A percentile compares a stretch with the other conserved stretches of the same genome.
phyloP scores from a whole-genome alignment of 2,888 invertebrate species.

The Cephus spinipes region DNA sequence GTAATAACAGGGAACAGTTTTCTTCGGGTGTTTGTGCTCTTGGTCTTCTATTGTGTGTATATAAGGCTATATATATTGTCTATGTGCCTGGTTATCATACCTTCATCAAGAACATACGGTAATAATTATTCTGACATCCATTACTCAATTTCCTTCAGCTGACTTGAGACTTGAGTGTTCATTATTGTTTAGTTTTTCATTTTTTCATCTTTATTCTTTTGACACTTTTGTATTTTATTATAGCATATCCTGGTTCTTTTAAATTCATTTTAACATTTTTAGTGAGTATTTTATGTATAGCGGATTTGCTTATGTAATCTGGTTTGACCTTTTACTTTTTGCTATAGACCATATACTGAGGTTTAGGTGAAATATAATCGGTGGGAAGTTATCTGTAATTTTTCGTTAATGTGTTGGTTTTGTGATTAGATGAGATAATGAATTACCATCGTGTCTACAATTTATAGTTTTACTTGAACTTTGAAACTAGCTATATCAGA shows the following conservation, averaged over 20 bases:
- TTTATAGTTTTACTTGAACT: background rate
- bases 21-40: background rate
- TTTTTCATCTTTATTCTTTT: background rate
- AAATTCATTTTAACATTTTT: background rate
- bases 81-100: background rate
- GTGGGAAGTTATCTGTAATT: background rate
- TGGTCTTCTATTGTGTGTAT: background rate
- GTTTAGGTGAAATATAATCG: background rate
- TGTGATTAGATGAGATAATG: background rate
- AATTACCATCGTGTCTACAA: background rate
- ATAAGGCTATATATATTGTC: background rate
- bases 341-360: background rate
- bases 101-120: background rate
- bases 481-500: background rate
- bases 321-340: background rate
- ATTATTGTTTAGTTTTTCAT: background rate
- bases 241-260: background rate
- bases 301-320: background rate
- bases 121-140: background rate
- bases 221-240: background rate
- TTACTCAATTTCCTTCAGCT: background rate
- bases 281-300: background rate
- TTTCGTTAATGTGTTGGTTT: background rate
- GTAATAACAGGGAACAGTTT: background rate
- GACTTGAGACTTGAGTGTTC: background rate